Conservation (phyloP, 1,140 invertebrate genomes). For the Drosophila carrolli region DNA sequence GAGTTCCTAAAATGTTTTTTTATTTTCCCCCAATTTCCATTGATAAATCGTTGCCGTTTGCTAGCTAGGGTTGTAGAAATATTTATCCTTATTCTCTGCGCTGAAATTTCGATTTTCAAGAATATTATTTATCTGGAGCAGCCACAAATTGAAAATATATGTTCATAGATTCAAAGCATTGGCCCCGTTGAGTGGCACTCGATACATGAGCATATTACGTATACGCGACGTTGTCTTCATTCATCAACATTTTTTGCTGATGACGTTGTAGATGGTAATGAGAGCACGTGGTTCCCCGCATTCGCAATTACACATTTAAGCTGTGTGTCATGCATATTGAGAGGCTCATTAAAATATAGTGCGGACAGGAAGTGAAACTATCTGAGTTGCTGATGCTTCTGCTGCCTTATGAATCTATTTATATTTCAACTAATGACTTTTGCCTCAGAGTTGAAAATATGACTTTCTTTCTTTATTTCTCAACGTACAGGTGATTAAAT, state of each 20-base stretch:
- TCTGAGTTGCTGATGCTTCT: background rate
- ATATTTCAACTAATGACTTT: slow-evolving; percentile 36
- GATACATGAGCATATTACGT: slow-evolving; percentile 29
- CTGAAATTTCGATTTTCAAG: slow-evolving; percentile 12
- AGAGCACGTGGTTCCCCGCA: slow-evolving; percentile 52
- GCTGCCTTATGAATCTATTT: slow-evolving; percentile 37
- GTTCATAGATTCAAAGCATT: slow-evolving; percentile 14
- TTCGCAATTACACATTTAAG: slow-evolving; percentile 77
- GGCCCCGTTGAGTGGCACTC: slow-evolving; percentile 4
- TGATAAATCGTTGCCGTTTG: slow-evolving; percentile 49
- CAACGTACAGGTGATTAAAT: slow-evolving; percentile 66
- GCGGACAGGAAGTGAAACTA: slow-evolving; percentile 27
- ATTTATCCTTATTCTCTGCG: background rate
- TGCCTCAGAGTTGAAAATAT: slow-evolving; percentile 18
- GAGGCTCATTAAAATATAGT: slow-evolving; percentile 73
- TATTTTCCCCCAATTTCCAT: slow-evolving; percentile 36
- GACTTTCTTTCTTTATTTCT: slow-evolving; percentile 21
- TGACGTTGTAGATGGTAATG: slow-evolving; percentile 38
- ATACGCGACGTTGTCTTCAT: slow-evolving; percentile 54
- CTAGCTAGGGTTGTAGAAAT: slow-evolving; percentile 20
- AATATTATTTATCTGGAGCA: slow-evolving; percentile 45
- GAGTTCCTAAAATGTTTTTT: slow-evolving; percentile 39
- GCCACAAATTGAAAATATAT: slow-evolving; percentile 27
- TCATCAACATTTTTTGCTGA: slow-evolving; percentile 38
- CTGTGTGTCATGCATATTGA: slow-evolving; percentile 80